Evolutionary conservation across 1,140 invertebrate genomes (phyloP).

Genomic region (Trachelipus rathkii): DNA sequence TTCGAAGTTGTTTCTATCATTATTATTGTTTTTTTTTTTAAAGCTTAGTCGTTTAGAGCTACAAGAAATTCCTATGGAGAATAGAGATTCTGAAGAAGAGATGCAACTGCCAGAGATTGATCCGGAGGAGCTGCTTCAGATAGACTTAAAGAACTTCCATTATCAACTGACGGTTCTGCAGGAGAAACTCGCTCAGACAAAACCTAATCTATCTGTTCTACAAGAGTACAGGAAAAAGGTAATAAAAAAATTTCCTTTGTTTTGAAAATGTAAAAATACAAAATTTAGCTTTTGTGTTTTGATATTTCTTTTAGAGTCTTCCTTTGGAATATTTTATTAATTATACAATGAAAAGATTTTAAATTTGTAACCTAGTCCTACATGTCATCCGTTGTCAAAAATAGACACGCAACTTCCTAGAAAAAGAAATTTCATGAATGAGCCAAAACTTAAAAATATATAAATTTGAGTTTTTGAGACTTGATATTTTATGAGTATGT

Average conservation of each 20-base stretch:
- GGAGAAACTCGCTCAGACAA: conserved; percentile 63
- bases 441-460: too few relatives aligned
- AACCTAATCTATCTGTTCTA: conserved; percentile 75
- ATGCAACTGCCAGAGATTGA: conserved; percentile 57
- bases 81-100: conserved; percentile 44
- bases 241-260: background rate
- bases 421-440: too few relatives aligned
- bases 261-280: too few relatives aligned
- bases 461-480: too few relatives aligned
- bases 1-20: conserved; percentile 21
- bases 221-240: conserved; percentile 65
- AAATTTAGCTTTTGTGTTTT: too few relatives aligned
- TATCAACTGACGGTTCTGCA: conserved; percentile 63
- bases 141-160: conserved; percentile 60
- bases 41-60: conserved; percentile 64
- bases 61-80: conserved; percentile 61
- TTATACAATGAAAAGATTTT: too few relatives aligned
- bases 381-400: too few relatives aligned
- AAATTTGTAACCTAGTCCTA: too few relatives aligned
- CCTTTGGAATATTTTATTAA: too few relatives aligned
- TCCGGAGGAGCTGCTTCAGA: conserved; percentile 64
- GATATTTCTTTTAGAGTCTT: too few relatives aligned
- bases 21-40: conserved; percentile 21
- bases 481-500: too few relatives aligned
- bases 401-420: too few relatives aligned